Base-by-base conservation (phyloP, 2,888 invertebrate genomes). In the Scrobipalpa atriplicella region DNA sequence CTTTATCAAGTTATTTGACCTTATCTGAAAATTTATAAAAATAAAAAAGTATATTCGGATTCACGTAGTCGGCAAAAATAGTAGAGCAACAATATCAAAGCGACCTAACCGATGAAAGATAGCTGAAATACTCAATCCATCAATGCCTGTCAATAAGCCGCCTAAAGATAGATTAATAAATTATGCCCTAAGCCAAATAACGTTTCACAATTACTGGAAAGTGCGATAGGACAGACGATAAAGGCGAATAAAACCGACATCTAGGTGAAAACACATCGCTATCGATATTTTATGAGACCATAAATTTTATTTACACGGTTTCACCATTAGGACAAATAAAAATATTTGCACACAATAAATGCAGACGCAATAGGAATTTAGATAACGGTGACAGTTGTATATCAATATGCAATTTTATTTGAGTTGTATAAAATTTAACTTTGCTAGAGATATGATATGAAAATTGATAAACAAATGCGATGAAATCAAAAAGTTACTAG, bases 231-330 rank as follows among this genome's bases (percentile, higher is more conserved):
- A 73, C 70, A 65, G 70, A 62, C 72, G 69, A 74, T 75, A 77
- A 77, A 78, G 63, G 71, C 68, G 65, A 65, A 69, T 66, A 72
- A 60, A 67, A 75, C 72, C 36, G 18, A 36, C 18, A 18, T 29
- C 10, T 75, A 62, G 72, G 69, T 72, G 73, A 73, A 77, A 73
- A 73, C 70, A 69, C 68, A 41, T 68, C 69, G 71, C 70, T 76
- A 75, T 72, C 72, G 71, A 68, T 75, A 77, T 78, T 80, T 56
- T 81, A 82, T 76, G 77, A 74, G 69, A 73, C 71, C 73, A 74
- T 80, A 79, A 78, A 80, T 69, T 70, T 66, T 68, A 70, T 68
- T 66, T 52, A 67, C 70, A 71, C 67, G 21, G 64, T 68, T 69
- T 70, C 65, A 41, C 67, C 64, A 66, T 68, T 68, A 67, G 64